Evolutionary conservation across 2,888 invertebrate species (phyloP), one percentile per base, ranked within the genome.

Genomic region (Ophion obscuratus): DNA sequence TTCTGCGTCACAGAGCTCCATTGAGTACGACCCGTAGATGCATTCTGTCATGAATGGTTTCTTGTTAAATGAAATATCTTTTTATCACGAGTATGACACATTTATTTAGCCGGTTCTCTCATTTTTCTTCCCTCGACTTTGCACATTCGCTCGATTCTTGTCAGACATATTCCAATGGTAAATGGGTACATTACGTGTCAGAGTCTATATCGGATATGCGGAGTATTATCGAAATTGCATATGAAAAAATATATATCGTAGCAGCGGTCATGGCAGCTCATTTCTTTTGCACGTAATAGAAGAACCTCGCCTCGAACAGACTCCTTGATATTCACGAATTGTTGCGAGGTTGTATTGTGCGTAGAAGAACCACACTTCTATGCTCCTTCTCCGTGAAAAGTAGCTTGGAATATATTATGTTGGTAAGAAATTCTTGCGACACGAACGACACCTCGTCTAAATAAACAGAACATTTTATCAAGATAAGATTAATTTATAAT

Each of bases 1-100:
- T 70, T 61, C 70, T 68, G 59, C 70, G 61, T 47, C 47, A 59
- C 61, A 44, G 61, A 61, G 59, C 17, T 27, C 44, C 61, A 61
- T 68, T 44, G 27, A 64, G 36, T 17, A 24, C 27, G 40, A 74
- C 9, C 24, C 11, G 44, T 24, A 20, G 73, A 24, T 24, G 61
- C 40, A 62, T 61, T 74, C 44, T 44, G 27, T 75, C 17, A 36
- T 10, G 53, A 36, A 57, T 31, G n/a, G 20, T 67, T 27, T 64
- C 27, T 44, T 27, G 40, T 11, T 57, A 40, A 11, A 61, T 40
- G n/a, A 9, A 74, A 75, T 44, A 27, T 47, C 2, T 40, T 17
- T 20, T 7, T 73, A 53, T 17, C 17, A 2, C 53, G 53, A 53
- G 17, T 53, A 14, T 17, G 17, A 53, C 2, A 17, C 5, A 53